Evolutionary conservation across 2,113 vertebrate species (phyloP).

Genomic region (Passer montanus): DNA sequence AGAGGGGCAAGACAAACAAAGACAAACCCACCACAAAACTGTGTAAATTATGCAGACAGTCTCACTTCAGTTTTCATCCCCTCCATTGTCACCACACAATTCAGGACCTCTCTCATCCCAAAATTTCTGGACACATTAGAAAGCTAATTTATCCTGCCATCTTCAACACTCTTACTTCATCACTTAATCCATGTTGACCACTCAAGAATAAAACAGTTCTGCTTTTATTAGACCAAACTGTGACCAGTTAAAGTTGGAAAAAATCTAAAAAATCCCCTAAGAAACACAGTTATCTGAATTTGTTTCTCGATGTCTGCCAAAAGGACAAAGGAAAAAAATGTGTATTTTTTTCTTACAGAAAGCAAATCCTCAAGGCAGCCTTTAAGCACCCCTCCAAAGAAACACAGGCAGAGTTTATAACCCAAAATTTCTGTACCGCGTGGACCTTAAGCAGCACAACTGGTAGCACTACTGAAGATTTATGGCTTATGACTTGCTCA

Average conservation of each 20-base stretch:
- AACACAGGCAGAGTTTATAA: constrained; percentile 80
- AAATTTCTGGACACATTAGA: constrained; percentile 46
- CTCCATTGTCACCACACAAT: not conserved
- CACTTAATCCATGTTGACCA: constrained; percentile 45
- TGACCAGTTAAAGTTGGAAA: not conserved
- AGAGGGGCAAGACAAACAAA: not conserved
- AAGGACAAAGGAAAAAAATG: not conserved
- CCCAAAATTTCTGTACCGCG: constrained; percentile 71
- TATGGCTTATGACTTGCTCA: constrained; percentile 93
- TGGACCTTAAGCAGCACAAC: constrained; percentile 79
- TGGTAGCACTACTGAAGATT: constrained; percentile 83
- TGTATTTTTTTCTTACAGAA: not conserved
- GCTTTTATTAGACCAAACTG: constrained; percentile 35
- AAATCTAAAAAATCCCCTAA: not conserved
- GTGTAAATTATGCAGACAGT: not conserved
- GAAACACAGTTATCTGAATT: not conserved
- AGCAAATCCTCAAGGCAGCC: constrained; percentile 12
- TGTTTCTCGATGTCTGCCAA: not conserved
- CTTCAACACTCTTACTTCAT: constrained; percentile 44
- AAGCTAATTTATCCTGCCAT: constrained; percentile 34
- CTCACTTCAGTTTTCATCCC: not conserved
- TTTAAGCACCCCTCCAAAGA: not conserved
- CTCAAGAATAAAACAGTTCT: not conserved
- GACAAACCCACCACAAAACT: not conserved
- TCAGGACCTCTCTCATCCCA: constrained; percentile 37